A percentile compares a stretch with the other conserved stretches of the same genome.
Evolutionary conservation across 1,140 invertebrate species (phyloP).

Genomic region (Chionoecetes opilio): DNA sequence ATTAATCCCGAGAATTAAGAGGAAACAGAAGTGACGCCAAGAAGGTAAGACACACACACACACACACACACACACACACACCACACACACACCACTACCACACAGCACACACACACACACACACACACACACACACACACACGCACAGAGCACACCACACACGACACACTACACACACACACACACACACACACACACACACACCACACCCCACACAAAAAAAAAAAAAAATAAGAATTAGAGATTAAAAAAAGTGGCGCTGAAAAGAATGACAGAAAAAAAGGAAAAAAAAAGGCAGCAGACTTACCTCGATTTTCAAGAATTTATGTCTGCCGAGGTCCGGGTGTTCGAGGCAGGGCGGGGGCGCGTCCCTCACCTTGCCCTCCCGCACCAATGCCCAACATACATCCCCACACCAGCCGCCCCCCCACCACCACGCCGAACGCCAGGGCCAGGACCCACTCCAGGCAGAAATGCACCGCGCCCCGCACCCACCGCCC

Average conservation of each 20-base stretch:
- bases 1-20: too few relatives aligned
- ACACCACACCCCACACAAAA: too few relatives aligned
- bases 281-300: neutral
- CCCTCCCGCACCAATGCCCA: neutral
- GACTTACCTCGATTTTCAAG: slow-evolving; percentile 58
- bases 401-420: slow-evolving; percentile 16
- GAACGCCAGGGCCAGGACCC: neutral
- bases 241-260: neutral
- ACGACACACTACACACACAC: too few relatives aligned
- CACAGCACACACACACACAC: too few relatives aligned
- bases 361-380: slow-evolving; percentile 25
- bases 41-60: too few relatives aligned
- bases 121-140: too few relatives aligned
- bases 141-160: too few relatives aligned
- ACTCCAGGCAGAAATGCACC: neutral
- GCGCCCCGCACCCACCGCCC: neutral
- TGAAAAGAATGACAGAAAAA: neutral
- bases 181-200: too few relatives aligned
- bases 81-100: too few relatives aligned
- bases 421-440: neutral
- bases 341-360: slow-evolving; percentile 58
- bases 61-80: too few relatives aligned
- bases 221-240: neutral
- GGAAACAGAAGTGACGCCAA: too few relatives aligned
- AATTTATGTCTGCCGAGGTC: slow-evolving; percentile 69